These are phyloP conservation scores for Malurus alboscapulatus DNA, from an alignment of 2,113 vertebrate species.

Conservation along the genomic window DNA sequence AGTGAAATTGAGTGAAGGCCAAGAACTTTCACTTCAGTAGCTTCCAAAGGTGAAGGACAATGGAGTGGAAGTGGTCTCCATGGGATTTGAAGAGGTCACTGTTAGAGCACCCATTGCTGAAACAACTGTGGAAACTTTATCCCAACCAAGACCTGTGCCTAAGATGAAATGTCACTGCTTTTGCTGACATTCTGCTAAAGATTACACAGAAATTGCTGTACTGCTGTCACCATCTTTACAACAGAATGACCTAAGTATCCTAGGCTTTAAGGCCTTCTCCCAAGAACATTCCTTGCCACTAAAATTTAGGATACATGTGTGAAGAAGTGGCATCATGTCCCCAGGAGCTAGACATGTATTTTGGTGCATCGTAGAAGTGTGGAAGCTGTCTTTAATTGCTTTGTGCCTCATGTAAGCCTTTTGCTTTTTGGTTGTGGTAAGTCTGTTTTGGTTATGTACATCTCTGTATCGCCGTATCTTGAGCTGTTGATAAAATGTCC, in stretches of 20 bases:
- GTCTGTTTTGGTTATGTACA: neutral
- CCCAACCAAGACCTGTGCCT: neutral
- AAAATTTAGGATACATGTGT: neutral
- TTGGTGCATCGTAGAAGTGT: neutral
- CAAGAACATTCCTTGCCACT: neutral
- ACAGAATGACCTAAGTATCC: neutral
- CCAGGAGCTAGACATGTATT: neutral
- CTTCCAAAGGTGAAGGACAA: slow-evolving; percentile 16
- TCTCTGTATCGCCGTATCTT: neutral
- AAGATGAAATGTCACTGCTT: slow-evolving; percentile 15
- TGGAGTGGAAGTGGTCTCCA: neutral
- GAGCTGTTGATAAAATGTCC: neutral
- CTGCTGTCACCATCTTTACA: neutral
- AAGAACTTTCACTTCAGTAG: slow-evolving; percentile 5
- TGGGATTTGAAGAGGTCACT: neutral
- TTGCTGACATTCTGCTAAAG: slow-evolving; percentile 6
- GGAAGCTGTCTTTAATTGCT: neutral
- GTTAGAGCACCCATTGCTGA: neutral
- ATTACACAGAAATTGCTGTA: neutral
- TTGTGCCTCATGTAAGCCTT: neutral
- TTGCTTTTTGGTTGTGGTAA: neutral
- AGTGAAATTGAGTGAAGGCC: neutral
- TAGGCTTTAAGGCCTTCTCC: neutral
- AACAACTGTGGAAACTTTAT: neutral
- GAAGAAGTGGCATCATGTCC: neutral